phyloP scores from a whole-genome alignment of 2,113 vertebrate species.

The Pachypanchax playfairii region DNA sequence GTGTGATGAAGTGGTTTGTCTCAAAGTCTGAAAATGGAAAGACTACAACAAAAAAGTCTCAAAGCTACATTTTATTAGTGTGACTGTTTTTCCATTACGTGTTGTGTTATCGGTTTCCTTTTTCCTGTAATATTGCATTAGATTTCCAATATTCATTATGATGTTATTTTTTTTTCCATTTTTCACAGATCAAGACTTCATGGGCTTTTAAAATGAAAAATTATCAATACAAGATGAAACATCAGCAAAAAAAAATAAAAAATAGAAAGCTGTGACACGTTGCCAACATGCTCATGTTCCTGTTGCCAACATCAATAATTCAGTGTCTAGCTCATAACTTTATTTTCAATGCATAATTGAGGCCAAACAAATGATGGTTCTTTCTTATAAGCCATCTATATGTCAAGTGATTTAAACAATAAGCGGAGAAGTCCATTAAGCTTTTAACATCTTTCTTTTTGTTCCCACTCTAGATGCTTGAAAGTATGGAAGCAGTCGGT shows the following conservation, averaged over 20 bases:
- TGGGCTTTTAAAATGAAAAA: conserved; percentile 74
- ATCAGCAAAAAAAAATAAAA: conserved; percentile 71
- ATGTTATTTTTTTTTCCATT: conserved; percentile 74
- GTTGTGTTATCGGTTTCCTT: conserved; percentile 62
- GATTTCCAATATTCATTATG: conserved; percentile 67
- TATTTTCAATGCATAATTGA: conserved; percentile 78
- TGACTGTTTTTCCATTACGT: conserved; percentile 50
- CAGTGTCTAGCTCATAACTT: conserved; percentile 76
- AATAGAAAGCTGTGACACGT: conserved; percentile 63
- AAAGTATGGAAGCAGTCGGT: conserved; percentile 14
- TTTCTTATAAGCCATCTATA: conserved; percentile 64
- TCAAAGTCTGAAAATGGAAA: conserved; percentile 18
- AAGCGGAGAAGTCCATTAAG: conserved; percentile 67
- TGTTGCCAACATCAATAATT: conserved; percentile 79
- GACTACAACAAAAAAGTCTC: neutral
- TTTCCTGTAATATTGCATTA: conserved; percentile 72
- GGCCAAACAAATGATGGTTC: conserved; percentile 59
- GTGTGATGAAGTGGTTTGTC: neutral
- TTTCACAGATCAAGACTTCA: conserved; percentile 76
- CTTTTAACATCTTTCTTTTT: conserved; percentile 58
- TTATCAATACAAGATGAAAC: conserved; percentile 76
- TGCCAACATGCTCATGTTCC: conserved; percentile 70
- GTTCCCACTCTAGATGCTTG: conserved; percentile 20
- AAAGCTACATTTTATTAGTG: conserved; percentile 23
- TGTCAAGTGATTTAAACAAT: conserved; percentile 72